Base-by-base conservation (phyloP, 2,888 invertebrate genomes). In the Sesia bembeciformis region DNA sequence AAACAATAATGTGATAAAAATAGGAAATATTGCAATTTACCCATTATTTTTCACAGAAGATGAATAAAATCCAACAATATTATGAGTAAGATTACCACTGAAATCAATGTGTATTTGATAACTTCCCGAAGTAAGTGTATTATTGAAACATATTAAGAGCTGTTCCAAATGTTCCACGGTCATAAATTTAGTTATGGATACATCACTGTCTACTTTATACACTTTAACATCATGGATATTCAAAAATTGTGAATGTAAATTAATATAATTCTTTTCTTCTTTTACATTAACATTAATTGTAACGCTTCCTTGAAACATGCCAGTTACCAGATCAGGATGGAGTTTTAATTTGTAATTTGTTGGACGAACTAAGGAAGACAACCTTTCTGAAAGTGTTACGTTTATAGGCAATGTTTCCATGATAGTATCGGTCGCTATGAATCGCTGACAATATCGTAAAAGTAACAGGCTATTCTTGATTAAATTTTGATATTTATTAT, bases 61-160 rank as follows among this genome's bases (percentile, higher is more conserved):
- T 61, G 91, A 91, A 74, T 95, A 96, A 55, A 95, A 90, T 4
- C 95, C 95, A 55, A 94, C 92, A 66, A 95, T 93, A 60, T 92
- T 92, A 58, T 91, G 88, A 40, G 90, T 91, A 71, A 94, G 85
- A 59, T 90, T 89, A 0, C 95, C 95, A 58, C 81, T 78, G 67
- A 93, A 96, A 43, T 91, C 78, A 51, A 95, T 88, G 49, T 78
- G 70, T 7, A 95, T 71, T 7, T 80, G 77, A 68, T 93, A 93
- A 54, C 78, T 79, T 2, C 88, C 90, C 4, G 76, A 57, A 46
- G 54, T 61, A 23, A 87, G 52, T 8, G 57, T 56, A 52, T 64
- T 61, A 40, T 77, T 68, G 55, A 86, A 81, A 53, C 77, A 63
- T 56, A 90, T 76, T 39, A 76, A 57, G 3, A 88, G 67, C 61